Evolutionary conservation across 2,797 vertebrate genomes (phyloP).

Genomic region (Carapus acus): DNA sequence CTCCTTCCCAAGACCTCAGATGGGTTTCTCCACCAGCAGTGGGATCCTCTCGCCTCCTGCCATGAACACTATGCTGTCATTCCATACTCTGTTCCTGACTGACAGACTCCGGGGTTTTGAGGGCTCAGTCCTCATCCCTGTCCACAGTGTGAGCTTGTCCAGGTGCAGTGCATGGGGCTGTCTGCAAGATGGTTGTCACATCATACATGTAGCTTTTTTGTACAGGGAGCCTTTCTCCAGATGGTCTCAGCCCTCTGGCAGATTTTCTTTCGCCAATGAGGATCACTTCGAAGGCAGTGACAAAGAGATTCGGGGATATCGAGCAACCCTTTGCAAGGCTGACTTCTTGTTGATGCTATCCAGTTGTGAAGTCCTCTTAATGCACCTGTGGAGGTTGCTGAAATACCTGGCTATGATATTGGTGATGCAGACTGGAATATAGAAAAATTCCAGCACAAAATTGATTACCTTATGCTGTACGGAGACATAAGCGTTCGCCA

Average conservation of each 20-base stretch:
- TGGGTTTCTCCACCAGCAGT: too few relatives aligned
- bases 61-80: too few relatives aligned
- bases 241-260: background rate
- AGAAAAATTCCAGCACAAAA: too few relatives aligned
- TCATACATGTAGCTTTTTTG: slow-evolving; percentile 6
- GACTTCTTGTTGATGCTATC: too few relatives aligned
- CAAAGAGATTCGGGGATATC: background rate
- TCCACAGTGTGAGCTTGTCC: background rate
- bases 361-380: background rate
- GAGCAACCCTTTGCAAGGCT: background rate
- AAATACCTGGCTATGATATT: slow-evolving; percentile 3
- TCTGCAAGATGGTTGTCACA: background rate
- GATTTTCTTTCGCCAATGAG: background rate
- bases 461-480: too few relatives aligned
- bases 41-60: too few relatives aligned
- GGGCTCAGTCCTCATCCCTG: too few relatives aligned
- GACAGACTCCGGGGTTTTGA: background rate
- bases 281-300: background rate
- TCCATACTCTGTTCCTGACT: too few relatives aligned
- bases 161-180: slow-evolving; percentile 1
- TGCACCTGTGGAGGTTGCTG: background rate
- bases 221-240: background rate
- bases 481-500: too few relatives aligned
- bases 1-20: too few relatives aligned
- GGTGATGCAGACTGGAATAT: too few relatives aligned